phyloP scores from a whole-genome alignment of 1,140 invertebrate species.

The Eumeta japonica region DNA sequence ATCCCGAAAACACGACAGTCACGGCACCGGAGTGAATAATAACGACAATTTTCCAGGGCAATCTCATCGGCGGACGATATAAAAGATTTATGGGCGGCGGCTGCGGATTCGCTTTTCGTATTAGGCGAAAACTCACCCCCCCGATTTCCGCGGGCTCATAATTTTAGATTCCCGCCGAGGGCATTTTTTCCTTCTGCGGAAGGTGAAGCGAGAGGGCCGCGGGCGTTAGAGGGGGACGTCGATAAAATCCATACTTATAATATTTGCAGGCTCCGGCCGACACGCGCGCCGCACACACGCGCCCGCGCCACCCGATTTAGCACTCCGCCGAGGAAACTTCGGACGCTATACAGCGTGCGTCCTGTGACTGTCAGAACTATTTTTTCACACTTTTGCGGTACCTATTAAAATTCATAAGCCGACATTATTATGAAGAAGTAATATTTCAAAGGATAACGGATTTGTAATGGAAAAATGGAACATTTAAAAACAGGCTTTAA shows the following conservation, averaged over 20 bases:
- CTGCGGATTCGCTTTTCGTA: conserved; percentile 35
- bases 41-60: conserved; percentile 15
- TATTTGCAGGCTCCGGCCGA: conserved; percentile 52
- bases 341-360: conserved; percentile 33
- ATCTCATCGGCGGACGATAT: conserved; percentile 17
- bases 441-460: no score
- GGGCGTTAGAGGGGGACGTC: conserved; percentile 28
- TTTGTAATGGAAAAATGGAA: no score
- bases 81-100: conserved; percentile 32
- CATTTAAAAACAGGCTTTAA: no score
- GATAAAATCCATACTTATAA: conserved; percentile 57
- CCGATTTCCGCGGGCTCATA: conserved; percentile 22
- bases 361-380: no score
- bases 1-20: no score
- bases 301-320: conserved; percentile 33
- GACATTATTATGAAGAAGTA: no score
- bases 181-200: conserved; percentile 41
- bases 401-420: no score
- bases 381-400: no score
- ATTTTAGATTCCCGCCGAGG: conserved; percentile 46
- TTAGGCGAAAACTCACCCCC: conserved; percentile 27
- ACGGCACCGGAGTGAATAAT: no score
- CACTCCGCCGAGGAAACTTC: conserved; percentile 42
- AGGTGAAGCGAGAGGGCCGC: conserved; percentile 26
- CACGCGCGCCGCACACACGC: conserved; percentile 34